phyloP scores from a whole-genome alignment of 2,797 vertebrate species.

The Eremophila alpestris region DNA sequence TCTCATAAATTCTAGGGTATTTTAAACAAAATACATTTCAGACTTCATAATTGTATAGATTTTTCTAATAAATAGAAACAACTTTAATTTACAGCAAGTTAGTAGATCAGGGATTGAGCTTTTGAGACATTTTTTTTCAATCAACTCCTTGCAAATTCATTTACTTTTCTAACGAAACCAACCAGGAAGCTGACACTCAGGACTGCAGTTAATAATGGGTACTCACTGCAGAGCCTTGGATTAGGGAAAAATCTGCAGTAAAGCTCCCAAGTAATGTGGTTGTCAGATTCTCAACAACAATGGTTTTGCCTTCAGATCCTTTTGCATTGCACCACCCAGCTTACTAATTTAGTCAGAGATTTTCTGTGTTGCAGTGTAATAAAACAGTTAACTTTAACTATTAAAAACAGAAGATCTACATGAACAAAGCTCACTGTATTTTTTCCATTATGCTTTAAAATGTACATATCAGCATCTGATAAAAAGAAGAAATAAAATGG shows the following conservation, averaged over 20 bases:
- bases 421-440: not conserved
- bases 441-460: not conserved
- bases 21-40: not conserved
- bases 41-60: not conserved
- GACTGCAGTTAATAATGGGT: not conserved
- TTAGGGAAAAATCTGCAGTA: not conserved
- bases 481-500: not conserved
- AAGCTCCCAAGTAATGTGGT: not conserved
- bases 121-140: not conserved
- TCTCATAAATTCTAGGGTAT: not conserved
- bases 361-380: not conserved
- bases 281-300: not conserved
- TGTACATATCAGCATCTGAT: not conserved
- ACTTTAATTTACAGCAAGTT: not conserved
- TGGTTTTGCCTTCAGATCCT: not conserved
- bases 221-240: not conserved
- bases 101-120: not conserved
- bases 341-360: not conserved
- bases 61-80: not conserved
- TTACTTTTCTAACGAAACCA: not conserved
- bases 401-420: not conserved
- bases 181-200: not conserved
- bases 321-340: not conserved
- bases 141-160: not conserved
- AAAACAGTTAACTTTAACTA: not conserved